phyloP scores from a whole-genome alignment of 2,888 invertebrate genomes.

The Agrotis exclamationis region DNA sequence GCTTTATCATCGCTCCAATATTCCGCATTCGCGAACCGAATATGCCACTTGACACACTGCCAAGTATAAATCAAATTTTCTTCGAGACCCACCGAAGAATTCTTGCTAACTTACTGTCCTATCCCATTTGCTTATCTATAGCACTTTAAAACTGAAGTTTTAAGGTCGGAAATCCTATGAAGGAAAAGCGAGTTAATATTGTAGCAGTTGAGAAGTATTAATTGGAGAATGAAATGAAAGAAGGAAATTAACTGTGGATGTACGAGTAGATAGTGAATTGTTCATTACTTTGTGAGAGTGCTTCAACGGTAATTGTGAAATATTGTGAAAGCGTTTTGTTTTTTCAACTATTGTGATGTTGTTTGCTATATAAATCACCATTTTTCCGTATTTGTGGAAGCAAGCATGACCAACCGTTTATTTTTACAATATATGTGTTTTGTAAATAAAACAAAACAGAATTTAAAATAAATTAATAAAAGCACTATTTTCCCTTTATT shows the following conservation, averaged over 20 bases:
- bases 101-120: slow-evolving; percentile 48
- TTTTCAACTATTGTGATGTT: neutral
- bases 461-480: slow-evolving; percentile 22
- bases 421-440: neutral
- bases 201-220: slow-evolving; percentile 47
- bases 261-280: slow-evolving; percentile 36
- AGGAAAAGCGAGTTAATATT: slow-evolving; percentile 15
- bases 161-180: slow-evolving; percentile 36
- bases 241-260: slow-evolving; percentile 40
- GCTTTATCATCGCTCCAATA: slow-evolving; percentile 83
- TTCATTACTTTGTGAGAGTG: slow-evolving; percentile 25
- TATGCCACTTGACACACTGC: slow-evolving; percentile 85
- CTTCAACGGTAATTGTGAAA: slow-evolving; percentile 17
- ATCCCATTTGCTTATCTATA: slow-evolving; percentile 46
- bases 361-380: neutral
- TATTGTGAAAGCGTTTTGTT: neutral
- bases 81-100: slow-evolving; percentile 59
- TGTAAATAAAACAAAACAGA: neutral
- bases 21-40: slow-evolving; percentile 80
- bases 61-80: slow-evolving; percentile 87
- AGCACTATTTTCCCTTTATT: neutral
- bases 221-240: slow-evolving; percentile 50
- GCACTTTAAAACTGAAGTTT: slow-evolving; percentile 14
- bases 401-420: neutral
- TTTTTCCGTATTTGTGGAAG: neutral